Percentiles rank a stretch among this genome's conserved stretches.
Evolutionary conservation across 2,888 invertebrate genomes (phyloP).

Genomic region (Melikaiella ostensackeni): DNA sequence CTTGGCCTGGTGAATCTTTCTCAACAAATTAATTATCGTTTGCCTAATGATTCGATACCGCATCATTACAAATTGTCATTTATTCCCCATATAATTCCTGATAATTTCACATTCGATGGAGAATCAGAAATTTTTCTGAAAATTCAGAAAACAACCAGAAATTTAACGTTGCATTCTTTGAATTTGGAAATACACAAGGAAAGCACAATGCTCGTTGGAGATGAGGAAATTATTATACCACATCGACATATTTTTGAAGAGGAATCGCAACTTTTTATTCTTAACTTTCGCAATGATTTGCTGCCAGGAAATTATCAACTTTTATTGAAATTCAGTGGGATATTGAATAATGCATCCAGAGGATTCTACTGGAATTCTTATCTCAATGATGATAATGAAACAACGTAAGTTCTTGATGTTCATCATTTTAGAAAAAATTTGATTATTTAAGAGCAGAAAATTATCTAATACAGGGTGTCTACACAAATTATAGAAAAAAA

Average conservation of each 20-base stretch:
- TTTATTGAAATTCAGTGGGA: constrained; percentile 79
- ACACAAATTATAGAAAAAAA: too few relatives aligned
- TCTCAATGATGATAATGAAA: constrained; percentile 75
- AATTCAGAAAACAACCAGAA: neutral
- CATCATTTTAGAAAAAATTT: neutral
- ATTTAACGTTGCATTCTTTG: constrained; percentile 15
- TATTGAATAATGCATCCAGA: constrained; percentile 80
- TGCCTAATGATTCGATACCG: constrained; percentile 18
- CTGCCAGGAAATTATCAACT: constrained; percentile 78
- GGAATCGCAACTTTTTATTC: neutral
- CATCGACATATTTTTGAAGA: constrained; percentile 3
- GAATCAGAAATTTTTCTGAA: constrained; percentile 14
- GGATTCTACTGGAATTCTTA: constrained; percentile 85
- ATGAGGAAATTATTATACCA: neutral
- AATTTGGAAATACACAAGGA: neutral
- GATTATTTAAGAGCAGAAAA: too few relatives aligned
- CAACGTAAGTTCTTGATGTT: constrained; percentile 55
- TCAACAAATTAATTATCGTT: constrained; percentile 1
- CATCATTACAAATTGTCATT: constrained; percentile 22
- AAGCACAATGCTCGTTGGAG: neutral
- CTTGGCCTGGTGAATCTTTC: neutral
- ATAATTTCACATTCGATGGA: constrained; percentile 19
- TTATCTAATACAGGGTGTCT: too few relatives aligned
- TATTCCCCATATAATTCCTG: neutral
- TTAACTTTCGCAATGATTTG: neutral